These are phyloP conservation scores for Drosophila algonquin DNA, from an alignment of 2,888 invertebrate species.

Conservation along the genomic window DNA sequence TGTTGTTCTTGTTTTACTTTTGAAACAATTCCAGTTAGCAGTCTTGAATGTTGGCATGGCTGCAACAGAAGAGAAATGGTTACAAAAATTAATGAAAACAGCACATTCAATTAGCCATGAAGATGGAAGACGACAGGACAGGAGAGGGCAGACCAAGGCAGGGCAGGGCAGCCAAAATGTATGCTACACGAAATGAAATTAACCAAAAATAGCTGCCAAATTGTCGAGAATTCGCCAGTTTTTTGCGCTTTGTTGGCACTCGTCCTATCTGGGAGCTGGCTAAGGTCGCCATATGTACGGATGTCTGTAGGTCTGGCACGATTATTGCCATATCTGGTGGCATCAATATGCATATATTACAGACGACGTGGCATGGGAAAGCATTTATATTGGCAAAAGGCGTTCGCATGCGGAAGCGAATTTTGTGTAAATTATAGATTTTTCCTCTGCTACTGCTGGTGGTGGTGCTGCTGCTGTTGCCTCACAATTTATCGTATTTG, in stretches of 20 bases:
- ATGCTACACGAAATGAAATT: slow-evolving; percentile 59
- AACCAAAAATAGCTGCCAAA: slow-evolving; percentile 55
- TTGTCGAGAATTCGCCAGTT: slow-evolving; percentile 9
- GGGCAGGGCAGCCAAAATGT: slow-evolving; percentile 48
- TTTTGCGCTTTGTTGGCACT: slow-evolving; percentile 49
- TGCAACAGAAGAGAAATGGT: slow-evolving; percentile 43
- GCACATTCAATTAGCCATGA: slow-evolving; percentile 42
- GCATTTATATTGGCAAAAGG: slow-evolving; percentile 52
- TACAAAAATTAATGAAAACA: slow-evolving; percentile 14
- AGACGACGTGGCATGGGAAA: slow-evolving; percentile 33
- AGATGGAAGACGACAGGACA: slow-evolving; percentile 50
- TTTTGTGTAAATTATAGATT: slow-evolving; percentile 78
- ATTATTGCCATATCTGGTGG: slow-evolving; percentile 61
- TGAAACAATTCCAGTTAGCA: slow-evolving; percentile 74
- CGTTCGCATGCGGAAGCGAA: slow-evolving; percentile 67
- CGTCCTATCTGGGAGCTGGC: slow-evolving; percentile 44
- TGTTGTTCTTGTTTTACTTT: slow-evolving; percentile 47
- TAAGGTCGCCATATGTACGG: slow-evolving; percentile 39
- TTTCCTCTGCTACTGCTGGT: slow-evolving; percentile 40
- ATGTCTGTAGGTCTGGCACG: slow-evolving; percentile 33
- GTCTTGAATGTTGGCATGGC: slow-evolving; percentile 72
- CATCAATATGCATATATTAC: slow-evolving; percentile 56
- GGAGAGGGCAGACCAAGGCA: slow-evolving; percentile 23
- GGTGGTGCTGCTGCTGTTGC: slow-evolving; percentile 57
- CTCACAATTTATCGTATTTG: slow-evolving; percentile 70